Percentiles rank a stretch among this genome's conserved stretches.
phyloP scores from a whole-genome alignment of 2,888 invertebrate species.

The Watsonalla binaria region DNA sequence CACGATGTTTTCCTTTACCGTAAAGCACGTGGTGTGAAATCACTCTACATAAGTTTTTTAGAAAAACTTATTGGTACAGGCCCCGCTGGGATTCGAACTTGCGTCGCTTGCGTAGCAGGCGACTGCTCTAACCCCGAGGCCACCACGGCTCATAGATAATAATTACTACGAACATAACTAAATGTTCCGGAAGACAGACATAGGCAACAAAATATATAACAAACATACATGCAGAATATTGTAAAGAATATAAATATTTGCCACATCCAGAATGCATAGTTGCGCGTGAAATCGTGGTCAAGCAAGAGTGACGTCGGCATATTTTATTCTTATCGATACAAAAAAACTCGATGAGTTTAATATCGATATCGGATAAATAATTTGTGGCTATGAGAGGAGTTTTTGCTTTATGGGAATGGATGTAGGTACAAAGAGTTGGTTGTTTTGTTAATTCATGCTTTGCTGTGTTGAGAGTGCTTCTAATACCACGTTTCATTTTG shows the following conservation, averaged over 20 bases:
- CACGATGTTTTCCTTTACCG: no score
- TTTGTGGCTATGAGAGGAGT: conserved; percentile 45
- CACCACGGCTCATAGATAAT: no score
- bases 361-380: conserved; percentile 64
- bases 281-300: conserved; percentile 27
- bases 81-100: no score
- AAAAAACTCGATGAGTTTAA: conserved; percentile 48
- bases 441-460: conserved; percentile 1
- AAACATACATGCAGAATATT: not conserved
- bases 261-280: conserved; percentile 16
- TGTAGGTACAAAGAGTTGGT: conserved; percentile 8
- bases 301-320: conserved; percentile 54
- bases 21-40: no score
- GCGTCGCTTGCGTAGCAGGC: no score
- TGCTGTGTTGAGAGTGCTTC: conserved; percentile 25
- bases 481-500: not conserved
- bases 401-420: conserved; percentile 35
- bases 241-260: conserved; percentile 5
- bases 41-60: no score
- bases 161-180: no score
- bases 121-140: no score
- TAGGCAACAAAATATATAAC: no score
- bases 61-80: no score
- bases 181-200: no score
- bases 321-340: conserved; percentile 56